Conservation (phyloP, 2,113 vertebrate species). For the Gymnarchus niloticus region DNA sequence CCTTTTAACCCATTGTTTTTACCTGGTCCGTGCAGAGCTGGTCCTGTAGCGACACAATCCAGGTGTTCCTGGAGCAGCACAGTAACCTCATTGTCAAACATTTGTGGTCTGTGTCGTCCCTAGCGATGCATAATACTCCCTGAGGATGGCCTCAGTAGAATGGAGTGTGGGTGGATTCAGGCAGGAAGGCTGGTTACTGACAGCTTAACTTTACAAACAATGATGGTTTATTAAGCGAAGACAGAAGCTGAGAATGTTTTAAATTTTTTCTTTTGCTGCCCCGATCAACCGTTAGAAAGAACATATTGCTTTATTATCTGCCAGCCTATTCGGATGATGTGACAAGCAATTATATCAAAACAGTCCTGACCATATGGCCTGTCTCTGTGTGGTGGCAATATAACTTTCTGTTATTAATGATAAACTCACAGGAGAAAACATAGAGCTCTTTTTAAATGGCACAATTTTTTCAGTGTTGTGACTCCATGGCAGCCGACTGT, state of each 20-base stretch:
- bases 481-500: neutral
- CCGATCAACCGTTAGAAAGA: neutral
- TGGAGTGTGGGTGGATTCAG: neutral
- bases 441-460: neutral
- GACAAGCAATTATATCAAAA: neutral
- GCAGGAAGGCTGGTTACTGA: neutral
- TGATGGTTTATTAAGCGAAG: neutral
- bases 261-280: neutral
- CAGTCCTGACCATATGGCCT: neutral
- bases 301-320: neutral
- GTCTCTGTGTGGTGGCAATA: neutral
- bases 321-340: neutral
- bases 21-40: neutral
- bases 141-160: neutral
- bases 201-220: neutral
- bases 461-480: neutral
- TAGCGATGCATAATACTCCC: neutral
- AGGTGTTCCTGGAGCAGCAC: neutral
- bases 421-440: neutral
- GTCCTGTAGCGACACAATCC: neutral
- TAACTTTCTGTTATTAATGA: neutral
- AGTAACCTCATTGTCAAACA: neutral
- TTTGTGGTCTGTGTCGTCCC: too few relatives aligned
- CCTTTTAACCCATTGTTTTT: neutral
- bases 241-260: neutral